Conservation (phyloP, 2,888 invertebrate genomes). For the Tuta absoluta region DNA sequence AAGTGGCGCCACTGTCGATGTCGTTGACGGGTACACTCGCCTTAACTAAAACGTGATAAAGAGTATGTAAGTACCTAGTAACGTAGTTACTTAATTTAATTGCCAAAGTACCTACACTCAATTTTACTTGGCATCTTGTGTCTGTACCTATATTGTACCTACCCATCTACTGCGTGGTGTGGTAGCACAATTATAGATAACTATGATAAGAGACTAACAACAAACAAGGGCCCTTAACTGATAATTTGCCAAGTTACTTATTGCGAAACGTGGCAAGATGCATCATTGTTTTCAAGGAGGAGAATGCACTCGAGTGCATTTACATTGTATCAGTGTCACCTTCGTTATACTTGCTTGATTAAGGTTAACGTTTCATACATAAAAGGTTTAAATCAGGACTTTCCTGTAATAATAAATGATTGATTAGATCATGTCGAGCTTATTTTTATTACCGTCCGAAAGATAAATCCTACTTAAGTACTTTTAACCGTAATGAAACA, state of each 20-base stretch:
- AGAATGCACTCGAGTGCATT: slow-evolving; percentile 29
- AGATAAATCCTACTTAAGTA: too few relatives aligned
- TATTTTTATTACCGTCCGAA: background rate
- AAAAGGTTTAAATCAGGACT: background rate
- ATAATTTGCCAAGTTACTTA: slow-evolving; percentile 36
- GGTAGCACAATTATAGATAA: background rate
- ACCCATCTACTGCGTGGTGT: background rate
- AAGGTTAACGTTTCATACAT: slow-evolving; percentile 7
- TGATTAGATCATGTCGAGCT: background rate
- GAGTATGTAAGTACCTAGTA: too few relatives aligned
- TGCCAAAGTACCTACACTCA: too few relatives aligned
- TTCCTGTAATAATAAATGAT: background rate
- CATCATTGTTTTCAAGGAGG: slow-evolving; percentile 36
- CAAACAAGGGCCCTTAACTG: slow-evolving; percentile 39
- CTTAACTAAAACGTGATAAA: too few relatives aligned
- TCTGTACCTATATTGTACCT: background rate
- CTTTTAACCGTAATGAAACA: too few relatives aligned
- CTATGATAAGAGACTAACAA: slow-evolving; percentile 30
- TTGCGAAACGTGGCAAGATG: slow-evolving; percentile 37
- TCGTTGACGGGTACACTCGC: too few relatives aligned
- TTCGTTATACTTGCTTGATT: slow-evolving; percentile 10
- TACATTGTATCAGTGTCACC: slow-evolving; percentile 20
- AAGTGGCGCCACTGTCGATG: too few relatives aligned
- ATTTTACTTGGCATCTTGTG: too few relatives aligned
- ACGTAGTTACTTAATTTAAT: too few relatives aligned